Evolutionary conservation across 1,140 invertebrate species (phyloP).

Genomic region (Drosophila nikananu): DNA sequence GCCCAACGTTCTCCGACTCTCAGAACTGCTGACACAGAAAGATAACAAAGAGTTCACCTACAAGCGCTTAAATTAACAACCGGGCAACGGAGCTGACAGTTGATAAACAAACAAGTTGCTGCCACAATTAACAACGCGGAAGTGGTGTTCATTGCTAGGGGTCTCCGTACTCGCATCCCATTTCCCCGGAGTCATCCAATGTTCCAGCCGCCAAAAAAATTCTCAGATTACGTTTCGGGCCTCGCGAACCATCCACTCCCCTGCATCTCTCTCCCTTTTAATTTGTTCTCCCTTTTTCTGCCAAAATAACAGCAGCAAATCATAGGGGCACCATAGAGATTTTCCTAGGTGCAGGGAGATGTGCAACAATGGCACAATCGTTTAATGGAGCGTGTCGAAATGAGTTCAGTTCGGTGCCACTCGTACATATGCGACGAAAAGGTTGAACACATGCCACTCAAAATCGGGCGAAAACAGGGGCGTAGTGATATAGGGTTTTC

Average conservation of each 20-base stretch:
- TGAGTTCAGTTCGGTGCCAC: slow-evolving; percentile 37
- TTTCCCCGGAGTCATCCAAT: slow-evolving; percentile 41
- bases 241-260: slow-evolving; percentile 49
- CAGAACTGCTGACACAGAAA: slow-evolving; percentile 68
- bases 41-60: slow-evolving; percentile 67
- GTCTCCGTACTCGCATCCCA: slow-evolving; percentile 18
- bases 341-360: slow-evolving; percentile 45
- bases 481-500: not conserved
- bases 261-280: slow-evolving; percentile 14
- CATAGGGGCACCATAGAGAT: slow-evolving; percentile 39
- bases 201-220: slow-evolving; percentile 43
- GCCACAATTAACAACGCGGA: slow-evolving; percentile 60
- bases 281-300: slow-evolving; percentile 43
- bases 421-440: slow-evolving; percentile 44
- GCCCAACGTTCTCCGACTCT: slow-evolving; percentile 12
- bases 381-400: slow-evolving; percentile 81
- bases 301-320: slow-evolving; percentile 57
- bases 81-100: slow-evolving; percentile 36
- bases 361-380: slow-evolving; percentile 77
- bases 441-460: slow-evolving; percentile 42
- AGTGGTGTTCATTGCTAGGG: slow-evolving; percentile 51
- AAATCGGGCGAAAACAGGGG: slow-evolving; percentile 27
- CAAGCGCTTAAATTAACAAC: slow-evolving; percentile 56
- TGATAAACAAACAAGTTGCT: slow-evolving; percentile 66
- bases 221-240: slow-evolving; percentile 29